Percentiles rank a stretch among this genome's conserved stretches.
Evolutionary conservation across 2,888 invertebrate species (phyloP).

Genomic region (Agrochola litura): DNA sequence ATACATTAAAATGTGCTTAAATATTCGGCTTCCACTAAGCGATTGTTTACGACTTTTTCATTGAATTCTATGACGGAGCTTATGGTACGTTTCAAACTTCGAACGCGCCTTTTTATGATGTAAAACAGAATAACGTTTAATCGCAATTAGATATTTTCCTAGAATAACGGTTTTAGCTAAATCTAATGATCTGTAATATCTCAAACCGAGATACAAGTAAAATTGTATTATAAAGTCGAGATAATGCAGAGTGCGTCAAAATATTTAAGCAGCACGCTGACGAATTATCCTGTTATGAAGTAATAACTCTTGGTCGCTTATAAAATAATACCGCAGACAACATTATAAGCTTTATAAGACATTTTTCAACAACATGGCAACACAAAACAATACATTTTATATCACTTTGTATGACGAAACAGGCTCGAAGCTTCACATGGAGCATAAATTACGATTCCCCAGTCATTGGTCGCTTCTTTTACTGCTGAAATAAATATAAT

Average conservation of each 20-base stretch:
- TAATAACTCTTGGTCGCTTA: slow-evolving; percentile 10
- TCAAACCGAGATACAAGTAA: slow-evolving; percentile 9
- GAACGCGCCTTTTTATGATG: slow-evolving; percentile 9
- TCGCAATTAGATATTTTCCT: slow-evolving; percentile 14
- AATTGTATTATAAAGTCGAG: slow-evolving; percentile 1
- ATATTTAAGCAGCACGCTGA: slow-evolving; percentile 27
- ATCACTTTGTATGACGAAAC: slow-evolving; percentile 59
- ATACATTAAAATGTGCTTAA: slow-evolving; percentile 24
- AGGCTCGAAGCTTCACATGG: slow-evolving; percentile 65
- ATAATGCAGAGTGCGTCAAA: slow-evolving; percentile 13
- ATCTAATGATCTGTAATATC: slow-evolving; percentile 27
- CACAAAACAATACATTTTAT: slow-evolving; percentile 44
- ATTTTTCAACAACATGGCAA: slow-evolving; percentile 60
- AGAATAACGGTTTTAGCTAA: slow-evolving; percentile 6
- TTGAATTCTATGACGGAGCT: slow-evolving; percentile 5
- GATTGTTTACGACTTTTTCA: slow-evolving; percentile 19
- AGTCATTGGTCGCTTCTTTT: slow-evolving; percentile 61
- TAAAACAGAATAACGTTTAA: slow-evolving; percentile 8
- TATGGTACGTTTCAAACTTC: slow-evolving; percentile 4
- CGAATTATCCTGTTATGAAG: slow-evolving; percentile 29
- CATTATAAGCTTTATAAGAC: slow-evolving; percentile 50
- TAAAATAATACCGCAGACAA: slow-evolving; percentile 43
- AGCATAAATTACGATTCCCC: slow-evolving; percentile 64
- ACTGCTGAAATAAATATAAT: slow-evolving; percentile 29
- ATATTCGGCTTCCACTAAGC: not conserved